Evolutionary conservation across 2,113 vertebrate species (phyloP).

Genomic region (Clinocottus analis): DNA sequence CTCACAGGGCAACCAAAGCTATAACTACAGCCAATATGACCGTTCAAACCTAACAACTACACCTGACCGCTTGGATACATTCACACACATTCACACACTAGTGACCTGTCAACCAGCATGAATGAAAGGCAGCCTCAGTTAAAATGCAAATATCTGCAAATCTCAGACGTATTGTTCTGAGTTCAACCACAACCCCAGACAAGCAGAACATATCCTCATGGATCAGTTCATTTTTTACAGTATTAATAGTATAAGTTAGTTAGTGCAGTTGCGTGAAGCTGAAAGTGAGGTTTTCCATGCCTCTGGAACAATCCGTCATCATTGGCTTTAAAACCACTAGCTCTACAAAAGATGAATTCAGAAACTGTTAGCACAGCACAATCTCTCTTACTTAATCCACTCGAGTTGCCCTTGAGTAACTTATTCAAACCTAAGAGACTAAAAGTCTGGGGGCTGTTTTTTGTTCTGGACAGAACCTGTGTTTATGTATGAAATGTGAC

Average conservation of each 20-base stretch:
- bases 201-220: background rate
- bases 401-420: constrained; percentile 18
- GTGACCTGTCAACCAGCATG: background rate
- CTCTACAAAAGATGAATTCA: constrained; percentile 23
- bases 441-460: background rate
- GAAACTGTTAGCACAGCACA: constrained; percentile 22
- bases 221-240: background rate
- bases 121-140: background rate
- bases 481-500: background rate
- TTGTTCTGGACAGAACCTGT: background rate
- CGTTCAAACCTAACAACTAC: too few species aligned
- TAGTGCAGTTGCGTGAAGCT: too few species aligned
- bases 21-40: background rate
- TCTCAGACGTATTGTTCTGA: background rate
- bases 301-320: constrained; percentile 22
- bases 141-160: background rate
- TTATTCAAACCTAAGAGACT: constrained; percentile 12
- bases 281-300: background rate
- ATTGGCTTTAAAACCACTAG: constrained; percentile 27
- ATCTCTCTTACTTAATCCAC: constrained; percentile 17
- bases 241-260: background rate
- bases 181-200: background rate
- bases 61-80: too few species aligned
- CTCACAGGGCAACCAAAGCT: background rate
- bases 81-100: too few species aligned